Percentiles rank a stretch among this genome's conserved stretches.
phyloP scores from a whole-genome alignment of 2,888 invertebrate species.

The Pardosa pseudoannulata region DNA sequence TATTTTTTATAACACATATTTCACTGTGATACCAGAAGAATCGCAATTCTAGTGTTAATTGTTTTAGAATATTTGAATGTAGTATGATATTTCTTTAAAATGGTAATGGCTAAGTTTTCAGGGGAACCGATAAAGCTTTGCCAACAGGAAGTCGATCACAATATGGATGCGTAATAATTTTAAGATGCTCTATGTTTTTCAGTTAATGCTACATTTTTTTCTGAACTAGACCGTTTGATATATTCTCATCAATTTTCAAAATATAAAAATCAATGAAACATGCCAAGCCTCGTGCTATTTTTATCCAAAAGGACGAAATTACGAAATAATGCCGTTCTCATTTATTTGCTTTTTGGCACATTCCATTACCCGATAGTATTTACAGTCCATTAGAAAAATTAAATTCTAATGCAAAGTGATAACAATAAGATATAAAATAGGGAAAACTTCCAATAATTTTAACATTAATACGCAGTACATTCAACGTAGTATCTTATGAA shows the following conservation, averaged over 20 bases:
- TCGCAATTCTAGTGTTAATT: no score
- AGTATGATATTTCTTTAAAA: no score
- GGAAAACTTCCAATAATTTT: not conserved
- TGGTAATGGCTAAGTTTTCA: no score
- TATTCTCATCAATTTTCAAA: slow-evolving; percentile 24
- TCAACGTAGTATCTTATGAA: slow-evolving; percentile 19
- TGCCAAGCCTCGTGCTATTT: slow-evolving; percentile 11
- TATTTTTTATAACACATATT: no score
- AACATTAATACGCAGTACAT: slow-evolving; percentile 13
- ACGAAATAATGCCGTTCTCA: not conserved
- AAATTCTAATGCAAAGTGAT: slow-evolving; percentile 9
- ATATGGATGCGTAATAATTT: slow-evolving; percentile 26
- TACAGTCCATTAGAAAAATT: slow-evolving; percentile 45
- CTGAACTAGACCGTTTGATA: slow-evolving; percentile 22
- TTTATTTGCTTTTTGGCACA: slow-evolving; percentile 6
- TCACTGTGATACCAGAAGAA: no score
- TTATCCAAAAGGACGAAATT: slow-evolving; percentile 26
- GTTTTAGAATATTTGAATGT: no score
- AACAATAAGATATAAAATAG: no score
- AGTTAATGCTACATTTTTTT: not conserved
- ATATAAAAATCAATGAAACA: slow-evolving; percentile 5
- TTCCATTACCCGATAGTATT: slow-evolving; percentile 1
- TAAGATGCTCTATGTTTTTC: slow-evolving; percentile 2
- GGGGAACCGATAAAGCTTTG: not conserved
- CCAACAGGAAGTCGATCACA: not conserved